Evolutionary conservation across 2,888 invertebrate species (phyloP), one percentile per base, ranked within the genome.

Genomic region (Zootermopsis nevadensis): DNA sequence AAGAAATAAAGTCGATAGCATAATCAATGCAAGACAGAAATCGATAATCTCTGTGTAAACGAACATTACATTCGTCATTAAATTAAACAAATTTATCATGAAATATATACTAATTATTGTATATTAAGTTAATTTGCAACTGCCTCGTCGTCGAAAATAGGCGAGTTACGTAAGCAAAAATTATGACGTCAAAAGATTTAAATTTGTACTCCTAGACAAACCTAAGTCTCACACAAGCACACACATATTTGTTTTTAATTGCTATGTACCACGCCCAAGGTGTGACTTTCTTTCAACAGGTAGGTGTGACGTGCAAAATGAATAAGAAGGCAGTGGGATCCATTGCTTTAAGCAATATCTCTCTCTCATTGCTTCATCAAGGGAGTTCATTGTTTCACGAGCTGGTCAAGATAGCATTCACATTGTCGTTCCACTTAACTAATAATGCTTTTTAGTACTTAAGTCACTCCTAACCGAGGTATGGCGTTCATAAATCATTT

Each of bases 261-360:
- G 10, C 48, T 77, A 55, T 1, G 30, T 48, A 77, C 77, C 77
- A 77, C 77, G 31, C 77, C 77, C 77, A 77, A 77, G 77, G 77
- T 77, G 55, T 77, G 77, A 53, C 27, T 69, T 69, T 12, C 22
- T 69, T 69, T 69, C 69, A 69, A 69, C 69, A 33, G 33, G 33
- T 69, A 69, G 69, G 69, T 69, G 69, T 69, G 69, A 31, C 69
- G 31, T 33, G 60, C 1, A 60, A 19, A 48, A 48, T 1, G 48
- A 19, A 48, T 48, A 48, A 48, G 3, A 15, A 48, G 19, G 48
- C 0, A 1, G 19, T 12, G 8, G 15, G 33, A 69, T 33, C 69
- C 31, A 33, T 2, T 7, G 10, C 27, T 66, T 2, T 22, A 22
- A 8, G 69, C 69, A 31, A 67, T 10, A 27, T 2, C 8, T 31